Evolutionary conservation across 2,888 invertebrate genomes (phyloP).

Genomic region (Empis livida): DNA sequence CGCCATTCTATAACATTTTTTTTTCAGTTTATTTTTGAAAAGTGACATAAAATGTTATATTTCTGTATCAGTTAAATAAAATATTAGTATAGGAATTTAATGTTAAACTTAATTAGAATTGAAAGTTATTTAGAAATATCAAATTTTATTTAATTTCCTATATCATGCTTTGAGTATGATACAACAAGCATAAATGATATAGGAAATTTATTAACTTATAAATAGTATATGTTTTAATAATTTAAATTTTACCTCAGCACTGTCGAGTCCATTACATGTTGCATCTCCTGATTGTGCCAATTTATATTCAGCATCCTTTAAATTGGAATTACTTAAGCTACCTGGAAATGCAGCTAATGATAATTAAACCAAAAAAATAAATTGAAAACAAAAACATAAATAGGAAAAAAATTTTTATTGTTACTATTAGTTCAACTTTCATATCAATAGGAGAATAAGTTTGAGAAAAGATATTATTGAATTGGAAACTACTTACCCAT

Average conservation of each 20-base stretch:
- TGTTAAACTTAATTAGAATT: too few species aligned
- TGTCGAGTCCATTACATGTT: conserved; percentile 84
- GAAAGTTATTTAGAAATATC: too few species aligned
- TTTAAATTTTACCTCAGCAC: conserved; percentile 52
- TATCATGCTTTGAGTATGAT: too few species aligned
- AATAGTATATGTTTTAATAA: too few species aligned
- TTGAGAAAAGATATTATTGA: not conserved
- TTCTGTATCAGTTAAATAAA: not conserved
- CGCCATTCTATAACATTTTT: not conserved
- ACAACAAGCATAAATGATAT: too few species aligned
- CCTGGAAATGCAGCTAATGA: conserved; percentile 18
- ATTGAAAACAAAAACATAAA: conserved; percentile 1
- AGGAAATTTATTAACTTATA: too few species aligned
- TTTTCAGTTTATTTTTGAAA: not conserved
- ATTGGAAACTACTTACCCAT: conserved; percentile 34
- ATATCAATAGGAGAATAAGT: too few species aligned
- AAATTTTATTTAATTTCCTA: too few species aligned
- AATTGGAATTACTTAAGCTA: conserved; percentile 29
- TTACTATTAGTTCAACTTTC: too few species aligned
- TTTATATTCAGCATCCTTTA: conserved; percentile 56
- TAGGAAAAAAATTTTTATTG: conserved; percentile 6
- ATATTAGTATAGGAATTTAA: not conserved
- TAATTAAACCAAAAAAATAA: not conserved
- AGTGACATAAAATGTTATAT: not conserved
- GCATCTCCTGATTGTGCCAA: conserved; percentile 88